These are phyloP conservation scores for Stomatorhinus ivindoensis DNA, from an alignment of 2,113 vertebrate species.

Conservation along the genomic window DNA sequence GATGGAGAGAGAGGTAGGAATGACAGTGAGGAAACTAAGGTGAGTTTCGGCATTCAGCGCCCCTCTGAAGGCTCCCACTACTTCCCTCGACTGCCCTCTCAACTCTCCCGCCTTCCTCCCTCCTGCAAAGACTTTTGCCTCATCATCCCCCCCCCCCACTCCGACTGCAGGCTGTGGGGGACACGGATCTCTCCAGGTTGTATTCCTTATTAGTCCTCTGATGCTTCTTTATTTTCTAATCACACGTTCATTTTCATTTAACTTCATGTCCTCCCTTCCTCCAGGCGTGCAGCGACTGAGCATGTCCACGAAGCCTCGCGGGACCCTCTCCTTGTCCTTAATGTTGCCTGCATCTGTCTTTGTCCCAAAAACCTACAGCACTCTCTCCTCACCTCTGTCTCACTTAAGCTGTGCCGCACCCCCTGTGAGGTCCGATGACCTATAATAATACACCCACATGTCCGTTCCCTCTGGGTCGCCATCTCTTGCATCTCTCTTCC, in stretches of 20 bases:
- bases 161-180: background rate
- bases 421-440: background rate
- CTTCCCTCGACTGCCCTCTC: background rate
- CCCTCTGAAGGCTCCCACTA: background rate
- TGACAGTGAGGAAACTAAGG: background rate
- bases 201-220: background rate
- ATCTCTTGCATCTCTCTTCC: background rate
- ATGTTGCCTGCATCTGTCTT: background rate
- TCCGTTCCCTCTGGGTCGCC: background rate
- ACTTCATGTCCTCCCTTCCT: background rate
- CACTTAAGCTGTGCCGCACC: background rate
- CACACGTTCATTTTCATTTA: background rate
- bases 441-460: background rate
- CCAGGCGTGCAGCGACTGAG: background rate
- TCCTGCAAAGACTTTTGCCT: background rate
- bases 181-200: background rate
- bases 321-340: background rate
- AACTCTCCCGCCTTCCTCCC: background rate
- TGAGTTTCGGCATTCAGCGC: background rate
- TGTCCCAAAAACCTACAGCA: background rate
- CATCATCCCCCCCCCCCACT: background rate
- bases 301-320: background rate
- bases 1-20: rapidly evolving
- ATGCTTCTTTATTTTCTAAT: background rate
- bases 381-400: background rate